Percentiles rank a stretch among this genome's conserved stretches.
These are phyloP conservation scores for Anthrax anthrax DNA, from an alignment of 2,888 invertebrate genomes.

Conservation along the genomic window DNA sequence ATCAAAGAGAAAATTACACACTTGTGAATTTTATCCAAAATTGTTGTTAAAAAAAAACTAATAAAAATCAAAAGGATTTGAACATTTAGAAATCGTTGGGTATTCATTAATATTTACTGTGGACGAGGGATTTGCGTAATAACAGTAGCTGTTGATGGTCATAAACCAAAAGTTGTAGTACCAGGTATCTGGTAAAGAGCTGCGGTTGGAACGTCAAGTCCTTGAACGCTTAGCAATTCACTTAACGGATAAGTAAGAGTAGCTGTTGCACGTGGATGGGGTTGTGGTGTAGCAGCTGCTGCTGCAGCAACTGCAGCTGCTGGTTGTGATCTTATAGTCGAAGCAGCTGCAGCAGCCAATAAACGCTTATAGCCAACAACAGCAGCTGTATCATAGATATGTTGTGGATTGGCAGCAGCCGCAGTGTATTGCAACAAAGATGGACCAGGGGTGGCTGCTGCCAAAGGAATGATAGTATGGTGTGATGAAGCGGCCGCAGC, in stretches of 20 bases:
- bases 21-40: too few relatives aligned
- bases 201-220: conserved; percentile 42
- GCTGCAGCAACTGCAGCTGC: conserved; percentile 22
- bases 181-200: conserved; percentile 55
- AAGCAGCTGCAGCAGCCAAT: conserved; percentile 32
- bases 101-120: too few relatives aligned
- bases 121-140: conserved; percentile 26
- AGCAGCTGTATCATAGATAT: conserved; percentile 30
- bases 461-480: conserved; percentile 20
- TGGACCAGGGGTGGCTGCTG: conserved; percentile 33
- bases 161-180: conserved; percentile 53
- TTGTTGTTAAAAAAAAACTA: too few relatives aligned
- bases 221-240: conserved; percentile 55
- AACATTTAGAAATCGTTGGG: too few relatives aligned
- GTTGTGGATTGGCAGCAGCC: conserved; percentile 44
- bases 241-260: conserved; percentile 52
- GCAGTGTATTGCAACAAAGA: conserved; percentile 42
- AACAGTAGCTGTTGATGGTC: conserved; percentile 40
- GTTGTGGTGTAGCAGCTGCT: conserved; percentile 36
- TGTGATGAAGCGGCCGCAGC: conserved; percentile 19
- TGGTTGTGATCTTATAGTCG: conserved; percentile 23
- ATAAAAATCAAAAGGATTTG: too few relatives aligned
- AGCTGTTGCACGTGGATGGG: conserved; percentile 38
- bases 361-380: conserved; percentile 32
- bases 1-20: too few relatives aligned